Conservation (phyloP, 2,888 invertebrate species). For the Meandrusa payeni region DNA sequence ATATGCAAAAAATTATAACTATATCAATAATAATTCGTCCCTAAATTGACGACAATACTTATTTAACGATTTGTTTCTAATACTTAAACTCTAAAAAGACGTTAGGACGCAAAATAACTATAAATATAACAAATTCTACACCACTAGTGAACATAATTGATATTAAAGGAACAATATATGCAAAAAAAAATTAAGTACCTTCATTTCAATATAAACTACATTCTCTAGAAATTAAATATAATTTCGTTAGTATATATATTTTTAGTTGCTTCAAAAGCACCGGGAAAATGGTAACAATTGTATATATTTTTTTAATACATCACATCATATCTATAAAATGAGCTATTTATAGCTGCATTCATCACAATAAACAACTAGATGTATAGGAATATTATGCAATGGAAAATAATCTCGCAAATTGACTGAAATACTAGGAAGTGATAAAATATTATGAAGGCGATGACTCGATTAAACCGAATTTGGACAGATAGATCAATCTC, state of each 20-base stretch:
- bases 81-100: conserved; percentile 7
- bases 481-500: no score
- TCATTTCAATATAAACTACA: no score
- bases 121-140: conserved; percentile 12
- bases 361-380: conserved; percentile 11
- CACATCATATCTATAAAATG: conserved; percentile 17
- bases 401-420: not conserved
- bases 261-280: conserved; percentile 17
- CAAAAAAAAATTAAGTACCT: conserved; percentile 16
- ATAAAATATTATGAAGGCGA: no score
- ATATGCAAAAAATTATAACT: no score
- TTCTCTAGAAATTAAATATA: no score
- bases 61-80: conserved; percentile 22
- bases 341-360: conserved; percentile 1
- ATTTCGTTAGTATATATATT: not conserved
- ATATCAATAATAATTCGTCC: no score
- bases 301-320: conserved; percentile 24
- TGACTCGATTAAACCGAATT: no score
- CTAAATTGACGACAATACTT: conserved; percentile 7
- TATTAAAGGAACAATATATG: conserved; percentile 16
- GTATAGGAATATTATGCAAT: conserved; percentile 1
- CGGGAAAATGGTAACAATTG: conserved; percentile 29
- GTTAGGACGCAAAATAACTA: conserved; percentile 11
- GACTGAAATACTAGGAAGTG: no score
- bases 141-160: conserved; percentile 15